Evolutionary conservation across 2,113 vertebrate genomes (phyloP).

Genomic region (Pelusios castaneus): DNA sequence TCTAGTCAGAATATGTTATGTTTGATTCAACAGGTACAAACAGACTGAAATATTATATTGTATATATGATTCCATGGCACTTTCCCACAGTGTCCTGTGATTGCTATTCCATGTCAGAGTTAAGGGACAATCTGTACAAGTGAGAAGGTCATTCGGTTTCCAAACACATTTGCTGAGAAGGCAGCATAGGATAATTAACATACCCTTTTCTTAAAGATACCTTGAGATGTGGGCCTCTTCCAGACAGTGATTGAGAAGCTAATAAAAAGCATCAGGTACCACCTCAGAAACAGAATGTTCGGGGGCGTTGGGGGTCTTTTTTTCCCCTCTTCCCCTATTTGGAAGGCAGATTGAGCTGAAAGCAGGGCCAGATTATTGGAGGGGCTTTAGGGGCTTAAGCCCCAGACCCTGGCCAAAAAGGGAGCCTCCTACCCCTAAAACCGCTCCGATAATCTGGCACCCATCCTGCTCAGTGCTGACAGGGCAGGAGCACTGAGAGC

Average conservation of each 20-base stretch:
- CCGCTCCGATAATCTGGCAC: too few relatives aligned
- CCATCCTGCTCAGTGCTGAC: too few relatives aligned
- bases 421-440: too few relatives aligned
- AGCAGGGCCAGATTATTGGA: too few relatives aligned
- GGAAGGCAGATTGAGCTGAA: constrained; percentile 68
- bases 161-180: too few relatives aligned
- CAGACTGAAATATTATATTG: not conserved
- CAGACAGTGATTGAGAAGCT: constrained; percentile 79
- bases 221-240: constrained; percentile 22
- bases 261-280: constrained; percentile 77
- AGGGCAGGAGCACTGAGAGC: too few relatives aligned
- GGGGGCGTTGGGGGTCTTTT: constrained; percentile 27
- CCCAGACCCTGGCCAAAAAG: too few relatives aligned
- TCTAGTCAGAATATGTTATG: not conserved
- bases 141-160: not conserved
- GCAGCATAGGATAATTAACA: too few relatives aligned
- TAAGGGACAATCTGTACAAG: accelerated
- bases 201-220: too few relatives aligned
- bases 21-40: not conserved
- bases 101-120: not conserved
- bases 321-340: constrained; percentile 15
- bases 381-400: too few relatives aligned
- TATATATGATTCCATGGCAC: accelerated
- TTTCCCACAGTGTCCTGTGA: not conserved
- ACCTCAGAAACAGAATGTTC: constrained; percentile 77